phyloP scores from a whole-genome alignment of 53 echinoderm and acorn worm species.

The Apostichopus leukothele region DNA sequence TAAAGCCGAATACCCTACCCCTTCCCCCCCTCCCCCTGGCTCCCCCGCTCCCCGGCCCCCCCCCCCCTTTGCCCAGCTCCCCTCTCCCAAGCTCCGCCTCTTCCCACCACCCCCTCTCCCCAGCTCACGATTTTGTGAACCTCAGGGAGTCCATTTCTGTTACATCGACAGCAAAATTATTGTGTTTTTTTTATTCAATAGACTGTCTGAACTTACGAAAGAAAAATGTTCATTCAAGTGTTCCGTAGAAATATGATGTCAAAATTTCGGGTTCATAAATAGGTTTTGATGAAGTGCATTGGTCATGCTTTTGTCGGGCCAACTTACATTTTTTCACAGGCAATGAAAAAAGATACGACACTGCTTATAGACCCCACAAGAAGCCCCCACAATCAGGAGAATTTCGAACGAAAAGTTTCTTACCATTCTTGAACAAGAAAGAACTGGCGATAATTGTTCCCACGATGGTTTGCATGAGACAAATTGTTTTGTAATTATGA shows the following conservation, averaged over 20 bases:
- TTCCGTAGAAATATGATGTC: conserved; percentile 1
- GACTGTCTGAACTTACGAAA: neutral
- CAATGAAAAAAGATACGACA: conserved; percentile 32
- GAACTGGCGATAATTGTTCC: neutral
- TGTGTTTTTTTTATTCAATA: too few relatives aligned
- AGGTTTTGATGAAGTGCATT: conserved; percentile 12
- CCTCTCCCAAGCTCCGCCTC: too few relatives aligned
- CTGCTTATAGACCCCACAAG: conserved; percentile 34
- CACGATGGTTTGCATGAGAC: neutral
- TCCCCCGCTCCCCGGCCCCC: too few relatives aligned
- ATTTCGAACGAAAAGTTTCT: neutral
- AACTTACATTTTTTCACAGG: conserved; percentile 25
- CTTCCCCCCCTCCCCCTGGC: too few relatives aligned
- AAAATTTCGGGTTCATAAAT: conserved; percentile 14
- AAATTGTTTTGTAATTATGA: conserved; percentile 43
- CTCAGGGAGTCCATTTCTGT: too few relatives aligned
- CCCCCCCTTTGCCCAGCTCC: too few relatives aligned
- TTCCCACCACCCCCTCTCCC: too few relatives aligned
- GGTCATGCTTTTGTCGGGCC: conserved; percentile 5
- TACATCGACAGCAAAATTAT: too few relatives aligned
- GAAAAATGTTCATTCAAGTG: neutral
- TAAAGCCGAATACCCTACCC: too few relatives aligned
- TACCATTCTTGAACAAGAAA: neutral
- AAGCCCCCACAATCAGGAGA: conserved; percentile 5
- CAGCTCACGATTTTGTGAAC: too few relatives aligned